Base-by-base conservation (phyloP, 2,113 vertebrate species). In the Pardalotus punctatus region DNA sequence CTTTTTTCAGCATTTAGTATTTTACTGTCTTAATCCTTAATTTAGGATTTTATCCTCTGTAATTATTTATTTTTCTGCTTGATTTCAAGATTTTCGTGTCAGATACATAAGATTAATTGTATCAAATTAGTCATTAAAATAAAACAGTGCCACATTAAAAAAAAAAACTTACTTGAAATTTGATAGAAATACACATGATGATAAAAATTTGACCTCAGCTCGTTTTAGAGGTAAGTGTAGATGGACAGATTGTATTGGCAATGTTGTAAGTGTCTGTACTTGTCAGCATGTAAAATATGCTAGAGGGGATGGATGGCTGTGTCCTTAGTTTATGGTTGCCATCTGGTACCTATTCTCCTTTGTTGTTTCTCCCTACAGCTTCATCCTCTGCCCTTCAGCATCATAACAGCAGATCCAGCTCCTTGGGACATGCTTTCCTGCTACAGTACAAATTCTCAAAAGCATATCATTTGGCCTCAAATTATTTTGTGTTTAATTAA, bases 21-120 rank as follows among this genome's bases (percentile, higher is more conserved):
- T 84, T 82, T 87, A 86, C 42, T 90, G 3, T 73, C 60, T 86
- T 95, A 92, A 88, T 89, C 24, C 45, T 90, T 94, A 70, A 69
- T 91, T 84, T 94, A 84, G 82, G 56, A 80, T 83, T 96, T 97
- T 97, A 97, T 88, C 53, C 64, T 91, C 51, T 61, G 35, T 88
- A 93, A 83, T 91, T 78, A 35, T 86, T 89, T 69, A 21, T 88
- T 69, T 92, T 62, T 56, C 70, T 81, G n/a, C 61, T 80, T 38
- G 18, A 82, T 86, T 66, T 71, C 47, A 96, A 94, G 78, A 86
- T 90, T 95, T 96, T 77, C 35, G 33, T 97, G 51, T 81, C 90
- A 88, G 61, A 17, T 95, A 91, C 62, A 27, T 92, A 62, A 85
- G 35, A n/a, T 61, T 18, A 85, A 89, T 87, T 77, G 2, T 86